These are phyloP conservation scores for Lottia scabra DNA, from an alignment of 2,888 invertebrate species.

Conservation along the genomic window DNA sequence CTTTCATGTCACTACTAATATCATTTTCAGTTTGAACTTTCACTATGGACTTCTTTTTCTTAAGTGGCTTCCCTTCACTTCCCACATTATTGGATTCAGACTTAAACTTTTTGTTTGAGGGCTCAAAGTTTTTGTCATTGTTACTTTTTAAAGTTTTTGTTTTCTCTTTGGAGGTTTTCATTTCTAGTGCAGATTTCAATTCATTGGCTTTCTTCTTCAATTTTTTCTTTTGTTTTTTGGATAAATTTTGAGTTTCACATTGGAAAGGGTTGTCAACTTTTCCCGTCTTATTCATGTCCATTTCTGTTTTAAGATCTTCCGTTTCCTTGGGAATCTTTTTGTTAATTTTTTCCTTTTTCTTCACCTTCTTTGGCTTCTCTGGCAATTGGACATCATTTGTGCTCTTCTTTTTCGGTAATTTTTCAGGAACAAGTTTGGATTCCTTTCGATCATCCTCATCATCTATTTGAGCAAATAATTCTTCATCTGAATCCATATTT, in stretches of 20 bases:
- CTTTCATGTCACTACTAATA: too few species aligned
- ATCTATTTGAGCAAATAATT: conserved; percentile 6
- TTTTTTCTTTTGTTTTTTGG: not conserved
- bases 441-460: not conserved
- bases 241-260: not conserved
- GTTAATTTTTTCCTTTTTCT: conserved; percentile 5
- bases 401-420: too few species aligned
- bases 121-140: too few species aligned
- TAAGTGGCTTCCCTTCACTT: too few species aligned
- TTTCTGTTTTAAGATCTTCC: not conserved
- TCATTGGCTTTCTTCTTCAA: not conserved
- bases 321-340: not conserved
- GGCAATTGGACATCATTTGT: too few species aligned
- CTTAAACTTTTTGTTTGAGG: too few species aligned
- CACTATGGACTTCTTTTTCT: too few species aligned
- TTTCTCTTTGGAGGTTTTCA: not conserved
- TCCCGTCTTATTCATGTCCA: not conserved
- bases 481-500: conserved; percentile 7
- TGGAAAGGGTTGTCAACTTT: not conserved
- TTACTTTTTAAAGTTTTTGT: too few species aligned
- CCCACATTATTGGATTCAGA: too few species aligned
- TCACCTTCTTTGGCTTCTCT: conserved; percentile 11
- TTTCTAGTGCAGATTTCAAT: not conserved
- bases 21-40: too few species aligned
- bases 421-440: too few species aligned